Percentiles rank a stretch among this genome's conserved stretches.
Evolutionary conservation across 2,888 invertebrate genomes (phyloP).

Genomic region (Drosophila hamatofila): DNA sequence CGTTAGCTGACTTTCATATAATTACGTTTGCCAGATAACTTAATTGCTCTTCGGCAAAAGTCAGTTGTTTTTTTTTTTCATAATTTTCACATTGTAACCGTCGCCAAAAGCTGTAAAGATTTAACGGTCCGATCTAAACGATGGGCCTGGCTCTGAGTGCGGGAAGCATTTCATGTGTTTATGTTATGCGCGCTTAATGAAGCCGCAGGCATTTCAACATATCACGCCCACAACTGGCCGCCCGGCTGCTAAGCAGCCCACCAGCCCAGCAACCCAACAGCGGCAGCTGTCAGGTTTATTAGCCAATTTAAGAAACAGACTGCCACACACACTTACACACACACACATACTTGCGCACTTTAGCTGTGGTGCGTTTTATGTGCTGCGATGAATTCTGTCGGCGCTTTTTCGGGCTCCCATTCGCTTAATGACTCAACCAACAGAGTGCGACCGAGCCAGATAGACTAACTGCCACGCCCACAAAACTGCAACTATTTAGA

Average conservation of each 20-base stretch:
- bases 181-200: constrained; percentile 74
- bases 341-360: constrained; percentile 32
- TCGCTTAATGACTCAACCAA: constrained; percentile 69
- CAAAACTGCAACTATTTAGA: constrained; percentile 70
- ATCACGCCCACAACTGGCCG: constrained; percentile 46
- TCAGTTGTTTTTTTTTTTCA: constrained; percentile 3
- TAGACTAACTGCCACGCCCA: constrained; percentile 44
- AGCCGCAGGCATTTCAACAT: constrained; percentile 75
- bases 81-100: constrained; percentile 27
- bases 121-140: constrained; percentile 30
- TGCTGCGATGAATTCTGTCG: constrained; percentile 77
- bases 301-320: constrained; percentile 78
- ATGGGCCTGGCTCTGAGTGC: constrained; percentile 22
- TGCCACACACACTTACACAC: constrained; percentile 24
- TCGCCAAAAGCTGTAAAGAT: constrained; percentile 17
- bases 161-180: constrained; percentile 60
- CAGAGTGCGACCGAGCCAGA: constrained; percentile 9
- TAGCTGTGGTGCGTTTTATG: constrained; percentile 76
- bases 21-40: background rate
- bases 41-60: constrained; percentile 9
- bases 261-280: constrained; percentile 2
- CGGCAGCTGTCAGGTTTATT: constrained; percentile 73
- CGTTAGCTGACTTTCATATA: background rate
- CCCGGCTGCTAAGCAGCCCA: constrained; percentile 1
- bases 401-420: constrained; percentile 63